phyloP scores from a whole-genome alignment of 2,888 invertebrate species.

The Scaptomyza parva region DNA sequence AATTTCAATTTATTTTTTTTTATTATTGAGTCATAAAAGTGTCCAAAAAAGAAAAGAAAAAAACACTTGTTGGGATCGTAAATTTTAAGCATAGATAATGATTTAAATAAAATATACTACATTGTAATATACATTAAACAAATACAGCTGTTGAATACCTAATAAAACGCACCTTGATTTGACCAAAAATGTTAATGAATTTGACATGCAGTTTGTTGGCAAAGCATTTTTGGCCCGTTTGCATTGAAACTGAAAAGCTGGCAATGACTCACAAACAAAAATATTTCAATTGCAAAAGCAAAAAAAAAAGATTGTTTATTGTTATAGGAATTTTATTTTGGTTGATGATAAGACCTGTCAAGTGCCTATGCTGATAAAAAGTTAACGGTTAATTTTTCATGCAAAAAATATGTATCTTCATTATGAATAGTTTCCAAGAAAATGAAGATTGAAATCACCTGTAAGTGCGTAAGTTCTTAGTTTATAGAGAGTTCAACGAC shows the following conservation, averaged over 20 bases:
- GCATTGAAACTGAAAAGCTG: constrained; percentile 36
- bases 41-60: constrained; percentile 9
- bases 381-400: neutral
- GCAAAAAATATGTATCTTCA: neutral
- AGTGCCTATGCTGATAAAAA: constrained; percentile 3
- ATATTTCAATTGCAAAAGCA: constrained; percentile 18
- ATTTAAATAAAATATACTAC: constrained; percentile 13
- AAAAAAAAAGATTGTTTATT: neutral
- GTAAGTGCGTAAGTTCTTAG: constrained; percentile 24
- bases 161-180: constrained; percentile 47
- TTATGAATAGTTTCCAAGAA: neutral
- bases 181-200: constrained; percentile 46
- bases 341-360: constrained; percentile 36
- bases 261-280: constrained; percentile 50
- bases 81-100: constrained; percentile 14
- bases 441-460: constrained; percentile 31
- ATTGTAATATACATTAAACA: neutral
- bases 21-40: constrained; percentile 22
- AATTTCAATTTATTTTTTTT: neutral
- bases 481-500: constrained; percentile 60
- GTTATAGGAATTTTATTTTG: neutral
- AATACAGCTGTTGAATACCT: constrained; percentile 34
- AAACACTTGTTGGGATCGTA: constrained; percentile 18
- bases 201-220: constrained; percentile 35
- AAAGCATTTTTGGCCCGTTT: constrained; percentile 20